phyloP scores from a whole-genome alignment of 2,113 vertebrate species.

The Gallinago jamesoni region DNA sequence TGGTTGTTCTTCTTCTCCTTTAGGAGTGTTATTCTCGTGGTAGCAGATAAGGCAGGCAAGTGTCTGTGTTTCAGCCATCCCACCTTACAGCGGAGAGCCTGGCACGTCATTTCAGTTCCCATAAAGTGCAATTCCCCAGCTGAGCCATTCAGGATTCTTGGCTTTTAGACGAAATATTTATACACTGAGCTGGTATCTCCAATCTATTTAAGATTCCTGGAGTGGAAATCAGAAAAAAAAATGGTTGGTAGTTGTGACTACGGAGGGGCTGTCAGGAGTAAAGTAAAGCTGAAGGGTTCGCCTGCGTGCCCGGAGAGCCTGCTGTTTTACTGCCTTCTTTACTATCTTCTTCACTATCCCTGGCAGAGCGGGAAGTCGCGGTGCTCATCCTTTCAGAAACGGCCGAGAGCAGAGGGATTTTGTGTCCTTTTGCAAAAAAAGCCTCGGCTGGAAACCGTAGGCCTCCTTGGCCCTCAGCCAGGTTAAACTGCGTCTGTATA shows the following conservation, averaged over 20 bases:
- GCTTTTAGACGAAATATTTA: slow-evolving; percentile 25
- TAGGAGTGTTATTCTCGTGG: background rate
- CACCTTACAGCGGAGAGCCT: slow-evolving; percentile 16
- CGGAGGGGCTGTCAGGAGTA: background rate
- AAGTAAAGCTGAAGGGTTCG: slow-evolving; percentile 23
- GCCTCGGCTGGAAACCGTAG: slow-evolving; percentile 15
- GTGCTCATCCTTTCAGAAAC: slow-evolving; percentile 19
- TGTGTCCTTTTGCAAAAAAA: slow-evolving; percentile 51
- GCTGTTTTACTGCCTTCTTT: background rate
- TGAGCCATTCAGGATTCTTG: slow-evolving; percentile 44
- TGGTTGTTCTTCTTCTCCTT: background rate
- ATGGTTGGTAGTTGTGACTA: background rate
- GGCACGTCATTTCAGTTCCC: slow-evolving; percentile 9
- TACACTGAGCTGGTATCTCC: background rate
- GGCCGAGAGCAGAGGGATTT: slow-evolving; percentile 16
- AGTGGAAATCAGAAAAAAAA: slow-evolving; percentile 24
- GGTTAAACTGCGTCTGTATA: slow-evolving; percentile 49
- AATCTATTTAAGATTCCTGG: slow-evolving; percentile 53
- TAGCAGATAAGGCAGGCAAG: slow-evolving; percentile 8
- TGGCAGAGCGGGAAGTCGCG: background rate
- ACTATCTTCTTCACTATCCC: background rate
- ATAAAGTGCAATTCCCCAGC: slow-evolving; percentile 26
- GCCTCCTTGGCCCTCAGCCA: slow-evolving; percentile 36
- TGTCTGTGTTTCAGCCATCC: slow-evolving; percentile 4
- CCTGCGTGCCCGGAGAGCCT: slow-evolving; percentile 13